Evolutionary conservation across 2,113 vertebrate species (phyloP), one percentile per base, ranked within the genome.

Genomic region (Anolis carolinensis): DNA sequence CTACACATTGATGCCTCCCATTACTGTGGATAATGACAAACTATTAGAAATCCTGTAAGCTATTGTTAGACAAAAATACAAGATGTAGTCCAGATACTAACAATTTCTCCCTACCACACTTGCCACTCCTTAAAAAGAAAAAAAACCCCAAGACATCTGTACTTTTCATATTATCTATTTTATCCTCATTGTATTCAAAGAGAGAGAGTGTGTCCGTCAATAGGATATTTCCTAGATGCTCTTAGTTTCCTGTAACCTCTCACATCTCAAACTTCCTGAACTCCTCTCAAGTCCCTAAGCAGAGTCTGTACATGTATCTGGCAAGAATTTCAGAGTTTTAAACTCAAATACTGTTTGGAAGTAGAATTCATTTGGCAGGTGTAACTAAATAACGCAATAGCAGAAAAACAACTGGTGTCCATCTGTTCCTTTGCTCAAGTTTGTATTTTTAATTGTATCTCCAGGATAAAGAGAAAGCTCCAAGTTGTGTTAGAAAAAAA

Each of bases 401-500:
- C 82, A 44, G 77, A 1, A 20, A 63, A 92, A 85, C 85, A 94
- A 87, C 87, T 86, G 91, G 81, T 90, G 92, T 75, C 92, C 92
- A 89, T 93, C 94, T 94, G 90, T 87, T 92, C 82, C 85, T 87
- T 30, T 62, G 74, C 85, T 82, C 7, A 0, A 0, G 50, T 71
- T 89, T 71, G 73, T 67, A 16, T 79, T 89, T 70, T 85, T 82
- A 80, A 55, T 82, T 2, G 39, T 79, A 68, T 74, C 92, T 86
- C 59, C 83, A 72, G 90, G 91, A 87, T 82, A 10, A 0, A 0
- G 80, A 36, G 0, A 0, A 10, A 2, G 62, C 88, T 84, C 3
- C 0, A 21, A 86, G 48, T 30, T 59, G 50, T 0, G 0, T 0
- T 10, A 71, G 62, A 21, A 39, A 2, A 0, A 55, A 0, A 44